Conservation (phyloP, 1,140 invertebrate genomes). For the Bombus difficillimus region DNA sequence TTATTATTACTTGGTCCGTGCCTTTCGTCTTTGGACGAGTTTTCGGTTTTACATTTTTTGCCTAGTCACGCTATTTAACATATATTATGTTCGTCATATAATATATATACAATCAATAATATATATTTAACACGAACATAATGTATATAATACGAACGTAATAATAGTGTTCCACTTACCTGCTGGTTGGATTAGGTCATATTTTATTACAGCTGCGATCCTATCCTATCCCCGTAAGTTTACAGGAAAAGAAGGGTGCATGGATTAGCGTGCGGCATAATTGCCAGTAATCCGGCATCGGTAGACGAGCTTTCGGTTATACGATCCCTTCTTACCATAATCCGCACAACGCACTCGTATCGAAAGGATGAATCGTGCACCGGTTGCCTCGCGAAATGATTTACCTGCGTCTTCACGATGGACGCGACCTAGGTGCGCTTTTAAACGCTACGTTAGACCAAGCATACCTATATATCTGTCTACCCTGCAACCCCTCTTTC, state of each 20-base stretch:
- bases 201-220: constrained; percentile 20
- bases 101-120: too few relatives aligned
- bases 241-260: neutral
- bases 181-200: neutral
- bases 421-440: constrained; percentile 1
- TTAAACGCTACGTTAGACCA: constrained; percentile 42
- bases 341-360: constrained; percentile 10
- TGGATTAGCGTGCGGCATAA: neutral
- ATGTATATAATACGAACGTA: too few relatives aligned
- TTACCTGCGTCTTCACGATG: constrained; percentile 55
- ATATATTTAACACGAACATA: too few relatives aligned
- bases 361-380: constrained; percentile 64
- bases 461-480: constrained; percentile 48
- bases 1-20: too few relatives aligned
- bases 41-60: too few relatives aligned
- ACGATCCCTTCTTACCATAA: constrained; percentile 32
- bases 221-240: constrained; percentile 19
- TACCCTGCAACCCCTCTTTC: constrained; percentile 40
- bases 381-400: constrained; percentile 56
- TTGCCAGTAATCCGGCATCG: constrained; percentile 12
- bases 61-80: too few relatives aligned
- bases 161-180: neutral
- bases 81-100: too few relatives aligned
- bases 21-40: too few relatives aligned
- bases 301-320: constrained; percentile 38